Conservation (phyloP, 2,113 vertebrate genomes). For the Chaetodon trifascialis region DNA sequence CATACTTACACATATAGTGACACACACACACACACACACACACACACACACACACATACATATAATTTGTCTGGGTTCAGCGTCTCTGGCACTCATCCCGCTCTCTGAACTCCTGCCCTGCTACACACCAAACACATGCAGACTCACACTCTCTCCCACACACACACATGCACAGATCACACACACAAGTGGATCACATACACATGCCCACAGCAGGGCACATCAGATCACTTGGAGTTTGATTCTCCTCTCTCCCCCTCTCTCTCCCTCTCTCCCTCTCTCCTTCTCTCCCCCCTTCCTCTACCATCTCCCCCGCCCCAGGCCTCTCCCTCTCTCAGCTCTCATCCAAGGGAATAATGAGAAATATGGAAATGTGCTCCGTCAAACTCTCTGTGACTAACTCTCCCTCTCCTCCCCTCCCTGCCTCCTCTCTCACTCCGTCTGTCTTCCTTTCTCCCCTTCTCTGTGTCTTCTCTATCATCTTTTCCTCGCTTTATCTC, state of each 20-base stretch:
- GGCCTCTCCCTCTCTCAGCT: slow-evolving; percentile 68
- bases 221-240: slow-evolving; percentile 69
- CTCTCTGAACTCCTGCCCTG: slow-evolving; percentile 75
- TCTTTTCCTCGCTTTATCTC: slow-evolving; percentile 50
- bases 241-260: slow-evolving; percentile 33
- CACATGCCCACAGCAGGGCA: slow-evolving; percentile 67
- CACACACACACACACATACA: slow-evolving; percentile 20
- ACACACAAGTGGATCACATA: slow-evolving; percentile 55
- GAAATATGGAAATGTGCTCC: slow-evolving; percentile 78
- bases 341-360: slow-evolving; percentile 81
- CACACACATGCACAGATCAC: slow-evolving; percentile 17
- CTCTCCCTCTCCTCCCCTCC: slow-evolving; percentile 57
- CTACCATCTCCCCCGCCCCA: slow-evolving; percentile 44
- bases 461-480: slow-evolving; percentile 48
- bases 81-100: slow-evolving; percentile 53
- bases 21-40: slow-evolving; percentile 48
- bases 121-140: slow-evolving; percentile 55
- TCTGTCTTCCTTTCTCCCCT: slow-evolving; percentile 49
- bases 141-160: slow-evolving; percentile 29
- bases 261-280: slow-evolving; percentile 73
- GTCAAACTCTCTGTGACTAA: slow-evolving; percentile 76
- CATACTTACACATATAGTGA: slow-evolving; percentile 68
- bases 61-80: slow-evolving; percentile 59
- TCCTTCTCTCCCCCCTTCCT: slow-evolving; percentile 23
- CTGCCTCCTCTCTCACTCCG: slow-evolving; percentile 24